Evolutionary conservation across 2,888 invertebrate genomes (phyloP).

Genomic region (Balanococcus diminutus): DNA sequence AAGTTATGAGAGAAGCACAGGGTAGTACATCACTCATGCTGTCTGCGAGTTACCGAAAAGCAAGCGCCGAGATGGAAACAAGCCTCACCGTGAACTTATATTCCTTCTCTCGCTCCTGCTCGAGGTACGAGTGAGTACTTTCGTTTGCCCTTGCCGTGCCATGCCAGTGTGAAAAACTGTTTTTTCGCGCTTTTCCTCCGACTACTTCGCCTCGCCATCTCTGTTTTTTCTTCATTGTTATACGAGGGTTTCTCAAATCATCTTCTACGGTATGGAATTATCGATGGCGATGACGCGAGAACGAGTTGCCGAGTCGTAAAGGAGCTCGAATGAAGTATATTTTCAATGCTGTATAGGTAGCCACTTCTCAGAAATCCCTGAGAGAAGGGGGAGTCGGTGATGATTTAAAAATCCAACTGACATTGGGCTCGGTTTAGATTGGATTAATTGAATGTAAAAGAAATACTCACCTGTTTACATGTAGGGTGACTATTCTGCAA

Average conservation of each 20-base stretch:
- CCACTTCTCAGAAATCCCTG: too few species aligned
- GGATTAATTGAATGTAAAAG: too few species aligned
- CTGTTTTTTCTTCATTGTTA: conserved; percentile 9
- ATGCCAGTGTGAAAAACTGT: conserved; percentile 43
- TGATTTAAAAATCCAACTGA: too few species aligned
- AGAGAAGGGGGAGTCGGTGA: too few species aligned
- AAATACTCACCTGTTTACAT: too few species aligned
- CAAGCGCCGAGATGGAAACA: background rate
- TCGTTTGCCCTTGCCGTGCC: too few species aligned
- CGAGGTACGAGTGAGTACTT: background rate
- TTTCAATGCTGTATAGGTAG: too few species aligned
- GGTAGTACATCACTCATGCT: conserved; percentile 53
- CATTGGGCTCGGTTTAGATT: too few species aligned
- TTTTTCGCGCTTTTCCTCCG: conserved; percentile 16
- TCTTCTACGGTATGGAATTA: background rate
- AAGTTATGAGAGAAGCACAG: conserved; percentile 55
- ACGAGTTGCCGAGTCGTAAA: too few species aligned
- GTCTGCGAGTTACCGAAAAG: conserved; percentile 44
- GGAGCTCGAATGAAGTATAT: background rate
- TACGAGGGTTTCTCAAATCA: conserved; percentile 10
- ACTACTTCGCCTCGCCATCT: too few species aligned
- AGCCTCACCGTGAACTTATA: conserved; percentile 36
- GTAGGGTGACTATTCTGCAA: too few species aligned
- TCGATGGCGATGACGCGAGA: too few species aligned
- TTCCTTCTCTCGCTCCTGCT: background rate